phyloP scores from a whole-genome alignment of 1,140 invertebrate genomes.

The Drosophila insularis region DNA sequence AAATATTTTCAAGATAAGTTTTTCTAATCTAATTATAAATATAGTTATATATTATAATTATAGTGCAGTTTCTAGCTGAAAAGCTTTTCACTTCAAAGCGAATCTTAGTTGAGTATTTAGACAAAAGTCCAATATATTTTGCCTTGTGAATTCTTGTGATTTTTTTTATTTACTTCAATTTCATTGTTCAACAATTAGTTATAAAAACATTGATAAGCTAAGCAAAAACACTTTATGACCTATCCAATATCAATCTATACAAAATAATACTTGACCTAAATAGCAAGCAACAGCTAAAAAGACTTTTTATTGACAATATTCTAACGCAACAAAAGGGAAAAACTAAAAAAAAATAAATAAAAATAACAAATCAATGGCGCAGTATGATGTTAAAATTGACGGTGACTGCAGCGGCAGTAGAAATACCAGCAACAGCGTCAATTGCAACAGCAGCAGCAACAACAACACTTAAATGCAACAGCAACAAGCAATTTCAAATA shows the following conservation, averaged over 20 bases:
- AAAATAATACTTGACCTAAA: neutral
- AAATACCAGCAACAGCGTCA: constrained; percentile 17
- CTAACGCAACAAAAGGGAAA: neutral
- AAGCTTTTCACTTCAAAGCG: too few species aligned
- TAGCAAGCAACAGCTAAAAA: neutral
- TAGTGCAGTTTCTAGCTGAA: too few species aligned
- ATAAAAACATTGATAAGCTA: neutral
- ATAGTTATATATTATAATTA: too few species aligned
- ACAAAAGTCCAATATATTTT: too few species aligned
- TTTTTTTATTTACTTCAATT: too few species aligned
- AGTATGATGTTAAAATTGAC: constrained; percentile 43
- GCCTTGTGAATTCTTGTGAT: too few species aligned
- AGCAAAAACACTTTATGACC: neutral
- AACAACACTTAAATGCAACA: constrained; percentile 56
- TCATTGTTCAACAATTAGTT: neutral
- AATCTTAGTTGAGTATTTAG: too few species aligned
- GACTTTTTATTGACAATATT: neutral
- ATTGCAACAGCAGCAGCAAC: constrained; percentile 20
- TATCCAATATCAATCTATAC: neutral
- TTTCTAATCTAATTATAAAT: too few species aligned
- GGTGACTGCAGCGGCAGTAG: constrained; percentile 18
- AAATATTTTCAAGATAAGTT: too few species aligned
- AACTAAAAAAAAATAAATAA: neutral
- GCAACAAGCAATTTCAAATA: constrained; percentile 51
- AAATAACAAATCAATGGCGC: constrained; percentile 37